phyloP scores from a whole-genome alignment of 2,888 invertebrate species.

The Drosophila quinaria region DNA sequence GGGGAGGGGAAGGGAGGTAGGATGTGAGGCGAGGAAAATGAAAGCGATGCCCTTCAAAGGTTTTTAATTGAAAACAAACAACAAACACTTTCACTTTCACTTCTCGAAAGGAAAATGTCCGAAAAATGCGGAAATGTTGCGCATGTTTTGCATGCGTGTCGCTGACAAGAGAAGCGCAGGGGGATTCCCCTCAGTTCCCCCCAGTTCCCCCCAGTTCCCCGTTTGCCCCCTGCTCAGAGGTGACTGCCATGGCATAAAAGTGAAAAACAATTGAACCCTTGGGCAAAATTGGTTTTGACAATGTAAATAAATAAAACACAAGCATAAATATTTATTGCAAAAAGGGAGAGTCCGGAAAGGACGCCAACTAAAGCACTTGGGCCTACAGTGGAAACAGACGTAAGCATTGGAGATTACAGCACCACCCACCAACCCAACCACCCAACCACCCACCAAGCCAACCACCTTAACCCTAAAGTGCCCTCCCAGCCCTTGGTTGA shows the following conservation, averaged over 20 bases:
- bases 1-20: too few species aligned
- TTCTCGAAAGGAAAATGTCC: constrained; percentile 4
- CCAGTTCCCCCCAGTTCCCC: too few species aligned
- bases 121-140: background rate
- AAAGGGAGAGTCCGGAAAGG: constrained; percentile 9
- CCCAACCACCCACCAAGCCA: background rate
- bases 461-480: background rate
- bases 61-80: constrained; percentile 80
- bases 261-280: constrained; percentile 82
- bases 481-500: constrained; percentile 25
- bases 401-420: constrained; percentile 75
- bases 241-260: constrained; percentile 64
- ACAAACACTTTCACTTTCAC: constrained; percentile 63
- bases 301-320: constrained; percentile 82
- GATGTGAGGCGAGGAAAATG: too few species aligned
- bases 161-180: constrained; percentile 55
- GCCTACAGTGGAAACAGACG: constrained; percentile 52
- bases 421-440: background rate
- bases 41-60: constrained; percentile 13
- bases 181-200: background rate
- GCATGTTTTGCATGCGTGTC: constrained; percentile 72
- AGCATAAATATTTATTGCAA: constrained; percentile 80
- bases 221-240: background rate
- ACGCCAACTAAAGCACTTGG: constrained; percentile 45
- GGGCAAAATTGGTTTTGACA: constrained; percentile 82